Evolutionary conservation across 2,797 vertebrate genomes (phyloP).

Genomic region (Karalla daura): DNA sequence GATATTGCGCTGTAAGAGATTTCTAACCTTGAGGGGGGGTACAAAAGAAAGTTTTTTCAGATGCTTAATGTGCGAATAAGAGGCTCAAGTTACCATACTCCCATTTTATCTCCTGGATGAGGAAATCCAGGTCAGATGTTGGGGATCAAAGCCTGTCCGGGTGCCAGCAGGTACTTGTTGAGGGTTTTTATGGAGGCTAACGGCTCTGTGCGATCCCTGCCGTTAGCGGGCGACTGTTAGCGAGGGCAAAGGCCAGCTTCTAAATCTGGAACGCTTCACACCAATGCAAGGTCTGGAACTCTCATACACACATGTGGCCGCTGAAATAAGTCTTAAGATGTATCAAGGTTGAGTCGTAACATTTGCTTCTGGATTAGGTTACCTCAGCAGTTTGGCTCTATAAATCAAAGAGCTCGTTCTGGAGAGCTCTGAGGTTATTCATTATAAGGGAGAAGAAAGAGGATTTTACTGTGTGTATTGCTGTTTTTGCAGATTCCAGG

Average conservation of each 20-base stretch:
- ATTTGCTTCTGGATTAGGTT: slow-evolving; percentile 36
- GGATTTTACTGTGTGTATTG: not conserved
- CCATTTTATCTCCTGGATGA: slow-evolving; percentile 14
- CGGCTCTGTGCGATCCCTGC: slow-evolving; percentile 44
- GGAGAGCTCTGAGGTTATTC: not conserved
- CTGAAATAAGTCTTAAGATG: not conserved
- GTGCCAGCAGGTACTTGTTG: slow-evolving; percentile 45
- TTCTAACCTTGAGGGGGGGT: too few species aligned
- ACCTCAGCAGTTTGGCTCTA: slow-evolving; percentile 1
- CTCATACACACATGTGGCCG: not conserved
- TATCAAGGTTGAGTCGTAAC: not conserved
- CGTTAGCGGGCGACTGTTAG: slow-evolving; percentile 20
- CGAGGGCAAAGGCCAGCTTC: slow-evolving; percentile 25
- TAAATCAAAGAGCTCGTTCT: slow-evolving; percentile 36
- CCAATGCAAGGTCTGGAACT: slow-evolving; percentile 25
- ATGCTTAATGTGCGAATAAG: not conserved
- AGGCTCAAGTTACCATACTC: not conserved
- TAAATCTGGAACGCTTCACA: slow-evolving; percentile 58
- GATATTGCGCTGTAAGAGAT: too few species aligned
- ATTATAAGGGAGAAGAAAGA: slow-evolving; percentile 1
- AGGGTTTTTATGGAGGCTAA: slow-evolving; percentile 51
- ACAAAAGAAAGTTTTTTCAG: too few species aligned
- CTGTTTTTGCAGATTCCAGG: not conserved
- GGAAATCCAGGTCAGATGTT: slow-evolving; percentile 39
- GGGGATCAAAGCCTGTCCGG: slow-evolving; percentile 46